phyloP scores from a whole-genome alignment of 2,888 invertebrate genomes.

The Vesta saturnalis region DNA sequence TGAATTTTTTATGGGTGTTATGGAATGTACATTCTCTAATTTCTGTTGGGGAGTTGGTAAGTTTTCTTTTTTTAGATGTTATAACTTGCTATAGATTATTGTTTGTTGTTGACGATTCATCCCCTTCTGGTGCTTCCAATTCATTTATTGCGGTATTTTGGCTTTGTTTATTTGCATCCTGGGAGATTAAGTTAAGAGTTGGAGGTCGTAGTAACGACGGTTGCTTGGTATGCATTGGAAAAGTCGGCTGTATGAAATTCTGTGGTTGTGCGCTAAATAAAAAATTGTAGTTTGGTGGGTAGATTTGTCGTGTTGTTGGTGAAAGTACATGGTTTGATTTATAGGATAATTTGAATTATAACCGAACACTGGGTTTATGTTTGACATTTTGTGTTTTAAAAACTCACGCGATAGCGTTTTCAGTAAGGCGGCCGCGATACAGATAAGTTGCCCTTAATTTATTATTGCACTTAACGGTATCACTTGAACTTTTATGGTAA shows the following conservation, averaged over 20 bases:
- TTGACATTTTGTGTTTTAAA: slow-evolving; percentile 9
- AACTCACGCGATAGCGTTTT: too few relatives aligned
- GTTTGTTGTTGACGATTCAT: slow-evolving; percentile 10
- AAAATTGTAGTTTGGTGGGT: slow-evolving; percentile 1
- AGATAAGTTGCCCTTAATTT: too few relatives aligned
- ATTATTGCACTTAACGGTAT: too few relatives aligned
- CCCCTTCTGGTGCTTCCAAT: slow-evolving; percentile 2
- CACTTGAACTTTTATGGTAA: too few relatives aligned
- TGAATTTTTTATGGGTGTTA: slow-evolving; percentile 7
- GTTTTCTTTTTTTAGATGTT: slow-evolving; percentile 11
- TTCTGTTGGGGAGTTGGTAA: not conserved
- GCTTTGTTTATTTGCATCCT: too few relatives aligned
- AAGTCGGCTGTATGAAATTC: not conserved
- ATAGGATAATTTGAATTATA: slow-evolving; percentile 2
- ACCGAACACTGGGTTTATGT: slow-evolving; percentile 7
- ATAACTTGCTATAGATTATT: not conserved
- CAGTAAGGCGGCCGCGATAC: too few relatives aligned
- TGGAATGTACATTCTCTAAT: slow-evolving; percentile 6
- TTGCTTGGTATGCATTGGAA: too few relatives aligned
- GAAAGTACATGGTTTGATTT: too few relatives aligned
- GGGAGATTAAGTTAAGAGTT: too few relatives aligned
- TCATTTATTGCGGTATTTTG: not conserved
- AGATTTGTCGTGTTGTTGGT: too few relatives aligned
- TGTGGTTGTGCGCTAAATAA: not conserved
- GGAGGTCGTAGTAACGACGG: too few relatives aligned